Evolutionary conservation across 2,113 vertebrate genomes (phyloP).

Genomic region (Catharus minimus): DNA sequence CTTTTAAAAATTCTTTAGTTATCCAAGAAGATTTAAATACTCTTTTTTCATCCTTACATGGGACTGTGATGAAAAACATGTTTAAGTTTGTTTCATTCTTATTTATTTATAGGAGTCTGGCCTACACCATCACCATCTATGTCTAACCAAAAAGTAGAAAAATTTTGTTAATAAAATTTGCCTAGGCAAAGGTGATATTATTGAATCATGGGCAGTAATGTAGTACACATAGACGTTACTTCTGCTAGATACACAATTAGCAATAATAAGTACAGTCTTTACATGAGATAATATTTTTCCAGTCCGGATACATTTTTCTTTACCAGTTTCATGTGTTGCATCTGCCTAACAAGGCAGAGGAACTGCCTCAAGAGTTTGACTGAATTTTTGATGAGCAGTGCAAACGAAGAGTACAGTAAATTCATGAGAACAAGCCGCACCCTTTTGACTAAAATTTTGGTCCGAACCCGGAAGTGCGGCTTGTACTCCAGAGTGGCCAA

Average conservation of each 20-base stretch:
- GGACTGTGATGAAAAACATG: background rate
- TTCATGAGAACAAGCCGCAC: too few species aligned
- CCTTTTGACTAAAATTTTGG: too few species aligned
- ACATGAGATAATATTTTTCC: background rate
- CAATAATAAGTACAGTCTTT: background rate
- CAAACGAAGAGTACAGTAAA: background rate
- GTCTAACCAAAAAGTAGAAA: background rate
- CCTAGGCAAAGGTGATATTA: background rate
- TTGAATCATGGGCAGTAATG: background rate
- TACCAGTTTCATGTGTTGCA: background rate
- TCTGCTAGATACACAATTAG: background rate
- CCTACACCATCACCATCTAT: background rate
- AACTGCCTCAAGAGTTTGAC: background rate
- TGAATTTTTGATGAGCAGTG: background rate
- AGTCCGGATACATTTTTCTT: background rate
- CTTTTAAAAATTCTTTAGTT: background rate
- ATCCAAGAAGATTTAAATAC: background rate
- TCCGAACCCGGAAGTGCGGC: too few species aligned
- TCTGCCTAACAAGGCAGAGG: background rate
- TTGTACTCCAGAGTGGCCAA: too few species aligned
- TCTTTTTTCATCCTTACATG: background rate
- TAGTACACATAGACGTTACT: background rate
- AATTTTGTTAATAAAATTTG: background rate
- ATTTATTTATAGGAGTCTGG: background rate
- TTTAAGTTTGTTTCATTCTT: background rate